phyloP scores from a whole-genome alignment of 2,888 invertebrate species.

The Hirudinaria manillensis region DNA sequence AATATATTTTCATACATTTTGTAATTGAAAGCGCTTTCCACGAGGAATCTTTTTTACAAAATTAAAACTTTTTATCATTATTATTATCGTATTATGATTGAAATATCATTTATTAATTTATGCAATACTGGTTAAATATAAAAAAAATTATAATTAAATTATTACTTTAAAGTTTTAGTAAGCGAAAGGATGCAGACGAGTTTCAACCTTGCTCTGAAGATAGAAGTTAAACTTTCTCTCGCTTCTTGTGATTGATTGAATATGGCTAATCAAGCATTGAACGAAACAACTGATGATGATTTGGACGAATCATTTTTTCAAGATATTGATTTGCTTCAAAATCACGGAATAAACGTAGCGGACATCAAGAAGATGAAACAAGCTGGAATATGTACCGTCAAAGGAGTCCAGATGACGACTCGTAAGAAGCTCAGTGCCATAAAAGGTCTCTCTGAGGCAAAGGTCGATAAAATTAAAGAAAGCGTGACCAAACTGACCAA shows the following conservation, averaged over 20 bases:
- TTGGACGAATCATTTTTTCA: slow-evolving; percentile 66
- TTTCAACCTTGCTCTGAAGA: no score
- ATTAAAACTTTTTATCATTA: no score
- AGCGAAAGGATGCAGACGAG: no score
- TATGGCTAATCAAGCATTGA: slow-evolving; percentile 49
- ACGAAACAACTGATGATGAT: slow-evolving; percentile 51
- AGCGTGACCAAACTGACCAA: slow-evolving; percentile 62
- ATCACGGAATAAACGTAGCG: slow-evolving; percentile 63
- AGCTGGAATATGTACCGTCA: slow-evolving; percentile 72
- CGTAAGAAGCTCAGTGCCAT: slow-evolving; percentile 67
- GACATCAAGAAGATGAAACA: slow-evolving; percentile 73
- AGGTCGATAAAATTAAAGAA: slow-evolving; percentile 71
- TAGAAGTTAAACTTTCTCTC: background rate
- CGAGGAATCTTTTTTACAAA: no score
- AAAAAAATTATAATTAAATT: no score
- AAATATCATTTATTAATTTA: no score
- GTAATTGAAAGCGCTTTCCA: no score
- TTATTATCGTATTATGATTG: no score
- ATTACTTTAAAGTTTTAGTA: no score
- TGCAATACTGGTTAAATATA: no score
- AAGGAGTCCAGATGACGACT: slow-evolving; percentile 74
- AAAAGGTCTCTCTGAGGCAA: slow-evolving; percentile 71
- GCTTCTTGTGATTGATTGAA: background rate
- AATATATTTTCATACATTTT: no score
- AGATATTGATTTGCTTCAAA: slow-evolving; percentile 66